Evolutionary conservation across 1,140 invertebrate genomes (phyloP).

Genomic region (Conopomorpha cramerella): DNA sequence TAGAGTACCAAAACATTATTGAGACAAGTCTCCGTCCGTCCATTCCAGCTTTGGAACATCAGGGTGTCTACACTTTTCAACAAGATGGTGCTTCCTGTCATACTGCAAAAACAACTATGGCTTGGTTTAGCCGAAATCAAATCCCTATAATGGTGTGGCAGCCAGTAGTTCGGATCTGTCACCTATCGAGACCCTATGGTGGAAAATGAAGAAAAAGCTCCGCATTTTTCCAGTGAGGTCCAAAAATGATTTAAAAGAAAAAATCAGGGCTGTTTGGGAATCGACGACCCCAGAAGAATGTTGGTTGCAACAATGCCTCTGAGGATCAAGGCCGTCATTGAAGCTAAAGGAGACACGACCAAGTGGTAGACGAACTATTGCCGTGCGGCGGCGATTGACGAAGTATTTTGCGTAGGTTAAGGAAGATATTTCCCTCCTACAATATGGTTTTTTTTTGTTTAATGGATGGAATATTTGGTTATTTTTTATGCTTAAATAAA

Average conservation of each 20-base stretch:
- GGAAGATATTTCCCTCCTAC: no score
- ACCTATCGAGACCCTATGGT: constrained; percentile 11
- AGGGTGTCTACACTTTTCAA: constrained; percentile 9
- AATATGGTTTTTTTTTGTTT: not conserved
- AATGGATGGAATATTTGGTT: not conserved
- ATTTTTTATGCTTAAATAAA: no score
- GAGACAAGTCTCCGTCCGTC: constrained; percentile 6
- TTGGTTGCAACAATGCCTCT: not conserved
- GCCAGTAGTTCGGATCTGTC: constrained; percentile 12
- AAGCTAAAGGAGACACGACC: not conserved
- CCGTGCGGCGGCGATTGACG: not conserved
- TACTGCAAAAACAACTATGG: constrained; percentile 11
- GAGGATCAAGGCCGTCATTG: not conserved
- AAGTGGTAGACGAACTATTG: no score
- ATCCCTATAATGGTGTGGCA: constrained; percentile 8
- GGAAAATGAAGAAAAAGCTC: constrained; percentile 10
- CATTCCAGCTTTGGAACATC: constrained; percentile 5
- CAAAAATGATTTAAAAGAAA: constrained; percentile 6
- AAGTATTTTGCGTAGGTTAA: not conserved
- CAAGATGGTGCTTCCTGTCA: constrained; percentile 11
- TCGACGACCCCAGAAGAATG: constrained; percentile 7
- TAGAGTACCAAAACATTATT: constrained; percentile 13
- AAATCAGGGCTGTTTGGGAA: constrained; percentile 7
- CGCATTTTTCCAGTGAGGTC: constrained; percentile 4
- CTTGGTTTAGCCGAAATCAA: constrained; percentile 10